These are phyloP conservation scores for Agriopis marginaria DNA, from an alignment of 2,888 invertebrate species.

Conservation along the genomic window DNA sequence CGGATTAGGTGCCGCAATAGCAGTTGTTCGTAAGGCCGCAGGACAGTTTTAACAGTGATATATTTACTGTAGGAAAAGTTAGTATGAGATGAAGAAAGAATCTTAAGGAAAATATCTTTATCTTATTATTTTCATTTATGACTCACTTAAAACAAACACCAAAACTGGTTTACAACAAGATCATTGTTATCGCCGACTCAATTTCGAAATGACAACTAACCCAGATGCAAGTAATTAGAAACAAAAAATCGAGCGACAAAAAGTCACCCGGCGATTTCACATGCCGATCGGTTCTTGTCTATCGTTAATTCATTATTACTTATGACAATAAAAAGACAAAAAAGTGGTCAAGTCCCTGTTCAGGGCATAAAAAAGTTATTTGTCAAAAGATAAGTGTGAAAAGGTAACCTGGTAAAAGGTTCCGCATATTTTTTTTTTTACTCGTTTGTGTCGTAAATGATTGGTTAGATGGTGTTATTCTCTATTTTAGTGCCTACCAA, in stretches of 20 bases:
- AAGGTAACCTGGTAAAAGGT: conserved; percentile 13
- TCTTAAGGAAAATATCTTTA: no score
- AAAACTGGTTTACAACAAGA: conserved; percentile 28
- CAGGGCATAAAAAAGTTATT: conserved; percentile 49
- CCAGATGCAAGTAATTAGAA: conserved; percentile 34
- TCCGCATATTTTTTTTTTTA: conserved; percentile 25
- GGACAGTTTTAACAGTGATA: no score
- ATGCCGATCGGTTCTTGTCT: conserved; percentile 62
- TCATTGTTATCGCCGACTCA: conserved; percentile 36
- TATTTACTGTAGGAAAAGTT: no score
- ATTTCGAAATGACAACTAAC: conserved; percentile 35
- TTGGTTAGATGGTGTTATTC: no score
- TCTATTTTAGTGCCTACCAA: no score
- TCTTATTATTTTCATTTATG: not conserved
- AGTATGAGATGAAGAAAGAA: no score
- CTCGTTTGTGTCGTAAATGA: not conserved
- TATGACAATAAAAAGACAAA: conserved; percentile 72
- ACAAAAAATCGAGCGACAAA: conserved; percentile 36
- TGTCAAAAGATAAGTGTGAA: conserved; percentile 36
- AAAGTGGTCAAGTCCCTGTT: conserved; percentile 50
- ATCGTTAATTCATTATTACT: conserved; percentile 73
- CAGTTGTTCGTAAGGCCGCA: no score
- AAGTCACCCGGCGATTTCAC: conserved; percentile 59
- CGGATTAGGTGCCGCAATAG: no score
- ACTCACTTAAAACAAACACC: conserved; percentile 4